Conservation (phyloP, 2,113 vertebrate genomes). For the Sinocyclocheilus grahami region DNA sequence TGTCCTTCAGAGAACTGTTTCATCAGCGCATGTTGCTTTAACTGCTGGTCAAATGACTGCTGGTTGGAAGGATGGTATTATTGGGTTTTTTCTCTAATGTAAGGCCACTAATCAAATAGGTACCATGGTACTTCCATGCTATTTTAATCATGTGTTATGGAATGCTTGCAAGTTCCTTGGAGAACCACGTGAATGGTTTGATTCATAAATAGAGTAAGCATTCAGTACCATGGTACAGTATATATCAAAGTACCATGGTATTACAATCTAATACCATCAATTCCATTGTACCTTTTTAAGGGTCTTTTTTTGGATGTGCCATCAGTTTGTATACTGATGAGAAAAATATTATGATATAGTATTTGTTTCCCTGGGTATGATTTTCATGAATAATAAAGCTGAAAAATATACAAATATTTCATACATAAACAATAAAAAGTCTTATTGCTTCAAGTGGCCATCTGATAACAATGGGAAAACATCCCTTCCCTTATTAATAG, state of each 20-base stretch:
- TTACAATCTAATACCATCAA: neutral
- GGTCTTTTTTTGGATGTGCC: neutral
- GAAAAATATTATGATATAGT: neutral
- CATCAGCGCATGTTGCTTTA: neutral
- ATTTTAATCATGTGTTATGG: neutral
- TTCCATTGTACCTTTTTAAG: neutral
- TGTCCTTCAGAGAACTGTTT: slow-evolving; percentile 13
- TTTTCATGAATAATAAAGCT: neutral
- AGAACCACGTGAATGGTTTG: neutral
- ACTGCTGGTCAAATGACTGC: neutral
- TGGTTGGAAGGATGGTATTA: neutral
- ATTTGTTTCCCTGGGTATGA: neutral
- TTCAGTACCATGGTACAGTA: neutral
- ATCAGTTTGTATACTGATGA: neutral
- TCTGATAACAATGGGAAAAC: neutral
- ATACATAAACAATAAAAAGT: neutral
- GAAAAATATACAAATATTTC: neutral
- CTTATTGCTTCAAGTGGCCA: neutral
- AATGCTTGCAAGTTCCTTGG: neutral
- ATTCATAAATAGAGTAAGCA: neutral
- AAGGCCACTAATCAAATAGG: neutral
- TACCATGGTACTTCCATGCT: neutral
- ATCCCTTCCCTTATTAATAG: neutral
- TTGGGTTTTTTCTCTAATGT: neutral
- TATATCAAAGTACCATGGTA: neutral